Conservation (phyloP, 2,888 invertebrate genomes). For the Nymphalis polychloros region DNA sequence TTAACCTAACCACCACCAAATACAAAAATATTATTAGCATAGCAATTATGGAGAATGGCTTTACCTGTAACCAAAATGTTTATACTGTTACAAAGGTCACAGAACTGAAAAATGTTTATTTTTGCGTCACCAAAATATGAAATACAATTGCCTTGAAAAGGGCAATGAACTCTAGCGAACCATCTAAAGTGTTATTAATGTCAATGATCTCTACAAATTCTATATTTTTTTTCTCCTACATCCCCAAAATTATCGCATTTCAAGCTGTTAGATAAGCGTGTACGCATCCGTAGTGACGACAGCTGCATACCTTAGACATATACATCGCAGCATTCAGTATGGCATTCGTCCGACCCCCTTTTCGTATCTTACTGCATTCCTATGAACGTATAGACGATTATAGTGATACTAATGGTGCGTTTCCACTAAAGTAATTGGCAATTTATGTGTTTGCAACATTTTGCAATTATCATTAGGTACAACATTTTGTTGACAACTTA, state of each 20-base stretch:
- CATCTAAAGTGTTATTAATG: not conserved
- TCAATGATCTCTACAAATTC: not conserved
- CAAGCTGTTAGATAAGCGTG: conserved; percentile 43
- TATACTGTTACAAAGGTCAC: too few relatives aligned
- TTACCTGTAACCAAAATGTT: too few relatives aligned
- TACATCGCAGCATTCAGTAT: conserved; percentile 85
- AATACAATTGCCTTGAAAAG: too few relatives aligned
- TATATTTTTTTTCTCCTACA: conserved; percentile 3
- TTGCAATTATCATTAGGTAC: too few relatives aligned
- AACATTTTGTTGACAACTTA: too few relatives aligned
- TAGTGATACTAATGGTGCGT: conserved; percentile 4
- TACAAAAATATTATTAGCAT: not conserved
- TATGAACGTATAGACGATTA: conserved; percentile 69
- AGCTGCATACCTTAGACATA: conserved; percentile 84
- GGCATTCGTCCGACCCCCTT: conserved; percentile 83
- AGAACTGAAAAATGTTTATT: too few relatives aligned
- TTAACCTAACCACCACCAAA: conserved; percentile 1
- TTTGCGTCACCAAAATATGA: too few relatives aligned
- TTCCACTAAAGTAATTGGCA: not conserved
- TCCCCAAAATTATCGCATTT: conserved; percentile 17
- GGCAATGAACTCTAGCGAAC: too few relatives aligned
- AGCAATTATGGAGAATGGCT: not conserved
- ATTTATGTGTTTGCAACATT: not conserved
- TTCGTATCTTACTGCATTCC: conserved; percentile 84
- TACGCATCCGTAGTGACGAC: conserved; percentile 47